Conservation (phyloP, 2,797 vertebrate genomes). For the Ceryle rudis region DNA sequence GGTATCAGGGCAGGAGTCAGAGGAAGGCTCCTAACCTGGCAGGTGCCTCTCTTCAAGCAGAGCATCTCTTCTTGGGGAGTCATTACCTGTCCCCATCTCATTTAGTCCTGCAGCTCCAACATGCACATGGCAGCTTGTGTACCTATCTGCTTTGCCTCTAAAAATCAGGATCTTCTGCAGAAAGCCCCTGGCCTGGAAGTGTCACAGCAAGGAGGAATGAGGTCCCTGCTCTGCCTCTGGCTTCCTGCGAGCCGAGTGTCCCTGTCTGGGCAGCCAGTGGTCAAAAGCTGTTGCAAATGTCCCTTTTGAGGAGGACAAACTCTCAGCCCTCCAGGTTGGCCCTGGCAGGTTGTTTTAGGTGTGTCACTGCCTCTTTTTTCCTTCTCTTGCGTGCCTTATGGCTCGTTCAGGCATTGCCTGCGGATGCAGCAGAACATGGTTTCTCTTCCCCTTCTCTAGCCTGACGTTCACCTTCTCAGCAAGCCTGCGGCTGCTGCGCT, state of each 20-base stretch:
- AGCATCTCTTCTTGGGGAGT: background rate
- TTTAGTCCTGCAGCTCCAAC: background rate
- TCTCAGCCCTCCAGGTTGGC: fast-evolving
- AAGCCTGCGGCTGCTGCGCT: slow-evolving; percentile 18
- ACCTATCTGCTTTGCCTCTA: background rate
- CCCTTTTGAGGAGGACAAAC: background rate
- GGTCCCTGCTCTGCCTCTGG: background rate
- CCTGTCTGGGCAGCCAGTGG: background rate
- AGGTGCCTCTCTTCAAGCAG: background rate
- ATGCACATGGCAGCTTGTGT: background rate
- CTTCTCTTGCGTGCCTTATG: fast-evolving
- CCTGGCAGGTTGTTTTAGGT: background rate
- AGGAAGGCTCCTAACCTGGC: background rate
- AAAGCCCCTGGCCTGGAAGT: background rate
- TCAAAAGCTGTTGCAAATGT: background rate
- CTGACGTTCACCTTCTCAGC: slow-evolving; percentile 63
- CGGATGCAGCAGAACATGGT: background rate
- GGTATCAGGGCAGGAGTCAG: background rate
- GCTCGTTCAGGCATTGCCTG: background rate
- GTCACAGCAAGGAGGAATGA: background rate
- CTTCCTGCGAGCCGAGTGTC: background rate
- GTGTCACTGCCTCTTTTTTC: background rate
- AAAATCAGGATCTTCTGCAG: background rate
- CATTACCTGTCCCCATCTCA: background rate
- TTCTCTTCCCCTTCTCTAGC: slow-evolving; percentile 17